A percentile compares a stretch with the other conserved stretches of the same genome.
phyloP scores from a whole-genome alignment of 2,888 invertebrate genomes.

The Marasmarcha lunaedactyla region DNA sequence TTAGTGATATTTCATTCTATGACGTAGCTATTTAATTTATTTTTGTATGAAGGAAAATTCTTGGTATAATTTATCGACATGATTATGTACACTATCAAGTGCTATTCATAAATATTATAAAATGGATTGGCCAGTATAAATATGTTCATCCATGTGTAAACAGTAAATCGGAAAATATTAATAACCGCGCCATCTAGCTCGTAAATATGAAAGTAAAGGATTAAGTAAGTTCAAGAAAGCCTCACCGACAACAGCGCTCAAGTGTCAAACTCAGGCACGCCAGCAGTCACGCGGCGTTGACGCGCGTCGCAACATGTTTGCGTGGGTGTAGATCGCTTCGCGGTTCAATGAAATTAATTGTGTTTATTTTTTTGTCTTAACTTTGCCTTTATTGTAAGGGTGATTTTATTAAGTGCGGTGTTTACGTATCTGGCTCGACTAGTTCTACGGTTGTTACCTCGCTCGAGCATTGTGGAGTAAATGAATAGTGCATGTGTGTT shows the following conservation, averaged over 20 bases:
- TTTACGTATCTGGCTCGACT: conserved; percentile 19
- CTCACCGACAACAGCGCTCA: conserved; percentile 38
- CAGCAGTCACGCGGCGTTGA: conserved; percentile 68
- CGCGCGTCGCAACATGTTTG: conserved; percentile 61
- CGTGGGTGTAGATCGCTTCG: conserved; percentile 57
- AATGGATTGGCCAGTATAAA: too few species aligned
- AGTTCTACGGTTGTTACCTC: conserved; percentile 22
- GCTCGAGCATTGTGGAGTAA: conserved; percentile 37
- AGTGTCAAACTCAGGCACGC: conserved; percentile 59
- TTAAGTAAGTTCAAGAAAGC: conserved; percentile 25
- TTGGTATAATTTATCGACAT: too few species aligned
- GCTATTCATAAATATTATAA: too few species aligned
- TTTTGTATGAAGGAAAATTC: too few species aligned
- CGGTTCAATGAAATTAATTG: conserved; percentile 42
- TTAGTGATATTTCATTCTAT: too few species aligned
- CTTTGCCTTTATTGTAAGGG: conserved; percentile 39
- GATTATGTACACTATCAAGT: too few species aligned
- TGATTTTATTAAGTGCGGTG: conserved; percentile 25
- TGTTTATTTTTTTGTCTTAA: conserved; percentile 56
- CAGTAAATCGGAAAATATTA: conserved; percentile 10
- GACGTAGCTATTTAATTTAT: too few species aligned
- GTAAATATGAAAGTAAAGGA: conserved; percentile 3
- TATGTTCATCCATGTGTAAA: conserved; percentile 3
- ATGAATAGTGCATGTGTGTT: conserved; percentile 44
- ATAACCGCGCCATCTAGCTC: conserved; percentile 39